Evolutionary conservation across 2,888 invertebrate species (phyloP).

Genomic region (Timema cristinae): DNA sequence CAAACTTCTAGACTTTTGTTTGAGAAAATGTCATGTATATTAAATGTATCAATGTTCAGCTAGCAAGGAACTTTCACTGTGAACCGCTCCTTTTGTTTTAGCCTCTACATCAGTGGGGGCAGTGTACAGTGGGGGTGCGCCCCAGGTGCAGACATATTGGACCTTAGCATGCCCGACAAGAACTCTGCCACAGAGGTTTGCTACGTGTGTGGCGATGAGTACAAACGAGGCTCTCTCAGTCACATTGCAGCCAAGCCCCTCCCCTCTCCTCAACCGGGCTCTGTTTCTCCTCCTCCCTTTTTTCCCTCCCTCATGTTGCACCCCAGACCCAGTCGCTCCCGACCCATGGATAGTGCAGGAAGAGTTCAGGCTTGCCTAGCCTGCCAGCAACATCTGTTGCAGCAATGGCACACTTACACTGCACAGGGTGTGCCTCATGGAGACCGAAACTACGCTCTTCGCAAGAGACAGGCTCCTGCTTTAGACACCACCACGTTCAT

Average conservation of each 20-base stretch:
- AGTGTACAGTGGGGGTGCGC: conserved; percentile 26
- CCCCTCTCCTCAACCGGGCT: conserved; percentile 43
- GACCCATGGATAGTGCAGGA: conserved; percentile 79
- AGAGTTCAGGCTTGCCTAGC: conserved; percentile 71
- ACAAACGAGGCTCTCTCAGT: conserved; percentile 73
- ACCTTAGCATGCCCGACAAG: conserved; percentile 89
- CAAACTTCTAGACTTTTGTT: no score
- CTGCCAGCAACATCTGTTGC: conserved; percentile 79
- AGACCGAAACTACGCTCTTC: conserved; percentile 75
- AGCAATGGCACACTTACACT: conserved; percentile 82
- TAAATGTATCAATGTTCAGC: no score
- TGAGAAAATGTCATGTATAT: no score
- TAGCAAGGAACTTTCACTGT: no score
- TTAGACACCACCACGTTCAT: conserved; percentile 70
- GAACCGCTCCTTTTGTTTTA: no score
- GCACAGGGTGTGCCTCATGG: conserved; percentile 66
- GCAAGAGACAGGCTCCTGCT: conserved; percentile 67
- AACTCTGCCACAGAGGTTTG: conserved; percentile 86
- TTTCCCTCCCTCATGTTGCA: conserved; percentile 59
- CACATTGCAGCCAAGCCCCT: conserved; percentile 59
- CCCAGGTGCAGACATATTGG: conserved; percentile 76
- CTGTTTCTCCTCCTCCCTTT: conserved; percentile 37
- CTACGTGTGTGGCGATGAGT: conserved; percentile 87
- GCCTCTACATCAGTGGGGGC: neutral
- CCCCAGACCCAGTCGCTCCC: conserved; percentile 77